Evolutionary conservation across 2,797 vertebrate genomes (phyloP), one percentile per base, ranked within the genome.

Genomic region (Holocentrus rufus): DNA sequence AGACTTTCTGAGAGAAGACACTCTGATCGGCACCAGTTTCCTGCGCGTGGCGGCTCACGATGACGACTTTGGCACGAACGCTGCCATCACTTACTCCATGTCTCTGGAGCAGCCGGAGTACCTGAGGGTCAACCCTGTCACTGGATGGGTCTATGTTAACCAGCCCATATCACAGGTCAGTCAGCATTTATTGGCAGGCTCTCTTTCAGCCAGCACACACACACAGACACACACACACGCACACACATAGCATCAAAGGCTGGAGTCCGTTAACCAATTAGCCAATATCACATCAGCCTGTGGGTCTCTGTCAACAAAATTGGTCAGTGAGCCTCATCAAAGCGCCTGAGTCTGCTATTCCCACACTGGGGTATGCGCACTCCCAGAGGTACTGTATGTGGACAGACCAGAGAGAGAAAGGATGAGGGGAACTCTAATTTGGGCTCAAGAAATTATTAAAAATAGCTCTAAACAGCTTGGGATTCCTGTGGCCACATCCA

Each of bases 1-100:
- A 97, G 96, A 96, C 91, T 97, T 96, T 71, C 89, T 97, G 72
- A 92, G 94, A 85, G 96, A 97, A 79, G 96, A 97, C 89, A 95
- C 95, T 11, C 84, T 92, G 76, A 92, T 96, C 25, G 95, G 95
- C 23, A 97, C 95, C 61, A 98, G 96, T 76, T 97, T 98, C 85
- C 92, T 98, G 49, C 94, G 90, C 1, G 94, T 96, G 67, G 94
- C 93, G 23, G 96, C 95, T 65, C 95, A 90, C 34, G 96, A 98
- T 69, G 95, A 95, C 55, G 96, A 96, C 90, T 95, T 95, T 23
- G 91, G 96, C 81, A 94, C 92, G 31, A 95, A 96, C 44, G 95
- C 95, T 14, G 94, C 92, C 7, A 88, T 97, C 84, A 90, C 92
- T 5, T 98, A 97, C 86, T 95, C 92, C 7, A 93, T 95, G 88